Conservation (phyloP, 2,113 vertebrate genomes). For the Seriola quinqueradiata region DNA sequence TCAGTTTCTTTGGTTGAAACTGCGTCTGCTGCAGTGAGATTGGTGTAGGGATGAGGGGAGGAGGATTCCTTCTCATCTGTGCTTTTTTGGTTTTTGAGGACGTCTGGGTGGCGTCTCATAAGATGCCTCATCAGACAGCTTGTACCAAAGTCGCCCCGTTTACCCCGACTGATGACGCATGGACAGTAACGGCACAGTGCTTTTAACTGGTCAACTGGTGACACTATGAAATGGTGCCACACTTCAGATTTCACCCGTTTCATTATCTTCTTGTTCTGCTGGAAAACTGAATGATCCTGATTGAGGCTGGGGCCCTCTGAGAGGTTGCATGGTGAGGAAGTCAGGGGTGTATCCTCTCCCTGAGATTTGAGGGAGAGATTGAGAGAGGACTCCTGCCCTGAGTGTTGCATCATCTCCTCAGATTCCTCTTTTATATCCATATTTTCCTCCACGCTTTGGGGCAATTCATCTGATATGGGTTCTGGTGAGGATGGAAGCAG, state of each 20-base stretch:
- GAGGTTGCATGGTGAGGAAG: slow-evolving; percentile 86
- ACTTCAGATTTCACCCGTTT: slow-evolving; percentile 95
- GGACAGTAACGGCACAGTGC: slow-evolving; percentile 94
- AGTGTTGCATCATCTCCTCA: slow-evolving; percentile 83
- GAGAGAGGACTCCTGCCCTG: slow-evolving; percentile 81
- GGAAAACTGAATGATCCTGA: slow-evolving; percentile 87
- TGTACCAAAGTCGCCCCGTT: slow-evolving; percentile 94
- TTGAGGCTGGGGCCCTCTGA: slow-evolving; percentile 78
- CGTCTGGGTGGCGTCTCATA: slow-evolving; percentile 91
- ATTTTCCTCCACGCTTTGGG: slow-evolving; percentile 73
- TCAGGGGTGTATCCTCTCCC: slow-evolving; percentile 80
- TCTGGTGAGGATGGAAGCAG: slow-evolving; percentile 88
- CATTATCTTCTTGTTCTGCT: slow-evolving; percentile 95
- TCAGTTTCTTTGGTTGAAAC: slow-evolving; percentile 85
- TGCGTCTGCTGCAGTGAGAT: slow-evolving; percentile 85
- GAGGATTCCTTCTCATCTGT: slow-evolving; percentile 77
- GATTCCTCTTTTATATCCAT: slow-evolving; percentile 84
- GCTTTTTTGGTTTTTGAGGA: slow-evolving; percentile 90
- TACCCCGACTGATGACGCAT: slow-evolving; percentile 94
- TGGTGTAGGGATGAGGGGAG: slow-evolving; percentile 83
- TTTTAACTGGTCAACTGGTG: slow-evolving; percentile 92
- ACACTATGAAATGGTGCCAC: slow-evolving; percentile 95
- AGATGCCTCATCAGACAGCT: slow-evolving; percentile 96
- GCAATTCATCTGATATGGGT: slow-evolving; percentile 82
- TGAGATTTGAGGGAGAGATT: slow-evolving; percentile 86